Percentiles rank a stretch among this genome's conserved stretches.
Evolutionary conservation across 2,113 vertebrate species (phyloP).

Genomic region (Hydrochoerus hydrochaeris): DNA sequence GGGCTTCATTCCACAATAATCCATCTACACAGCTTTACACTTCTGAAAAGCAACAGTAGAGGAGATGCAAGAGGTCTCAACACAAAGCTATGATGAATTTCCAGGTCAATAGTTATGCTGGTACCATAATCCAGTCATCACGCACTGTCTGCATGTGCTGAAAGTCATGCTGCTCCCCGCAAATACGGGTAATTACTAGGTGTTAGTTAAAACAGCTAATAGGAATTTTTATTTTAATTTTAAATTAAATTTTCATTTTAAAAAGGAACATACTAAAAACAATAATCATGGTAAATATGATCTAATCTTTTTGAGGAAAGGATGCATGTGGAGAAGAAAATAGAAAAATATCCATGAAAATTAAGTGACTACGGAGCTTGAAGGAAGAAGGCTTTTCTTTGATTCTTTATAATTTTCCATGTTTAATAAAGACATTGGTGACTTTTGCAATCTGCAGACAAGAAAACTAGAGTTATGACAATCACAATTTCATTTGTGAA

Average conservation of each 20-base stretch:
- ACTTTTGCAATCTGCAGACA: background rate
- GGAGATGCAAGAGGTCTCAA: background rate
- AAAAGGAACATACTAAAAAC: background rate
- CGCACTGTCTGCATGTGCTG: background rate
- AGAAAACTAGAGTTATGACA: background rate
- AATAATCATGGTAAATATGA: background rate
- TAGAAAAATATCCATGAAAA: background rate
- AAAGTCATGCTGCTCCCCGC: background rate
- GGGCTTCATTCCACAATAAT: fast-evolving
- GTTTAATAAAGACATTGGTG: background rate
- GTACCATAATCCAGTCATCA: background rate
- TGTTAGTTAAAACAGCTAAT: background rate
- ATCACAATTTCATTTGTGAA: background rate
- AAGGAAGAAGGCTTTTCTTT: background rate
- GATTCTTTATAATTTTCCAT: background rate
- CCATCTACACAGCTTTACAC: fast-evolving
- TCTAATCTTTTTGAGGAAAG: background rate
- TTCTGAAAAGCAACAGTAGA: background rate
- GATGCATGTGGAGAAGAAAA: background rate
- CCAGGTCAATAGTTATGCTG: background rate
- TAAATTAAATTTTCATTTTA: background rate
- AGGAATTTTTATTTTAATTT: background rate
- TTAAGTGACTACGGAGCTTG: background rate
- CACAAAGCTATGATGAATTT: background rate
- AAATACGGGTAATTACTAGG: background rate